Conservation (phyloP, 2,797 vertebrate genomes). For the Microhierax caerulescens region DNA sequence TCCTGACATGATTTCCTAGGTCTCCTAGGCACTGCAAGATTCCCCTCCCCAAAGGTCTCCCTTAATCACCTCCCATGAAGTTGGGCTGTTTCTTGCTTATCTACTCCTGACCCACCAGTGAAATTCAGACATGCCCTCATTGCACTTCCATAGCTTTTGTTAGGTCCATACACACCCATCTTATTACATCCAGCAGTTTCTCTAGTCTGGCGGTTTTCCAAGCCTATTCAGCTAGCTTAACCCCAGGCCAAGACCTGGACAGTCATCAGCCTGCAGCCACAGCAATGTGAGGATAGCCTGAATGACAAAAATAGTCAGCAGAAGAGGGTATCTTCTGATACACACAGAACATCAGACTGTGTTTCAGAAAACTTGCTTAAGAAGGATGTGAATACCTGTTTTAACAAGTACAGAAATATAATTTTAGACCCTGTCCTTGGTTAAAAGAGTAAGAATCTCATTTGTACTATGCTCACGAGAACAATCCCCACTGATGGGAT, state of each 20-base stretch:
- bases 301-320: neutral
- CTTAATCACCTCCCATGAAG: neutral
- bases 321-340: neutral
- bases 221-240: neutral
- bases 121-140: neutral
- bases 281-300: neutral
- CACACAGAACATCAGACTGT: neutral
- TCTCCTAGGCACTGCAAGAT: neutral
- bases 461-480: neutral
- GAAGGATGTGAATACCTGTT: neutral
- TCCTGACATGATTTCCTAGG: neutral
- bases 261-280: neutral
- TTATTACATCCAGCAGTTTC: neutral
- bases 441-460: neutral
- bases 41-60: neutral
- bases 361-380: neutral
- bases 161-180: neutral
- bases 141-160: accelerated
- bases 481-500: neutral
- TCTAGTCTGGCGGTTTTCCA: neutral
- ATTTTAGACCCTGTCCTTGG: neutral
- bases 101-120: neutral
- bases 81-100: neutral
- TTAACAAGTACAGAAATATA: neutral
- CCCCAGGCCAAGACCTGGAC: neutral